Evolutionary conservation across 2,113 vertebrate genomes (phyloP).

Genomic region (Microtus pennsylvanicus): DNA sequence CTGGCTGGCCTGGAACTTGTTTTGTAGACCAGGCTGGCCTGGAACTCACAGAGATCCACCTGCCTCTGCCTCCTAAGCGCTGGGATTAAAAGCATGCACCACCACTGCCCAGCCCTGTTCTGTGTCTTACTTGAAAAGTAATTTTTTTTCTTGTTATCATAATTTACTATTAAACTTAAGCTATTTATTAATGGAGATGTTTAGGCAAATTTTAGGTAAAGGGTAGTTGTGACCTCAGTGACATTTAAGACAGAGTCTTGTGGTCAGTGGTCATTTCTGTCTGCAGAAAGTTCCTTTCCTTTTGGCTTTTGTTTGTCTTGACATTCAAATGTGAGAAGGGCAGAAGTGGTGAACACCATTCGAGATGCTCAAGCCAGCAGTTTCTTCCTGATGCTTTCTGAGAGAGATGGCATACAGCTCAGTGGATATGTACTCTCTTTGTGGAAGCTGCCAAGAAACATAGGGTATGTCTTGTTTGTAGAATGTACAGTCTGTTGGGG

Average conservation of each 20-base stretch:
- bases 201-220: constrained; percentile 41
- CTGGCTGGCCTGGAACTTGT: neutral
- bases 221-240: neutral
- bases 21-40: neutral
- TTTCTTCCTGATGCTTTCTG: constrained; percentile 22
- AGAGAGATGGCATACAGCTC: neutral
- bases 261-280: constrained; percentile 41
- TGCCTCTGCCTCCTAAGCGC: neutral
- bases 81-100: neutral
- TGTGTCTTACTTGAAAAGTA: neutral
- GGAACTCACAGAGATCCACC: neutral
- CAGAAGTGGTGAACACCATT: neutral
- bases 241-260: constrained; percentile 30
- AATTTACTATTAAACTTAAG: constrained; percentile 34
- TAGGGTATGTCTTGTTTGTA: neutral
- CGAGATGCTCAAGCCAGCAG: neutral
- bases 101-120: neutral
- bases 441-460: neutral
- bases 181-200: constrained; percentile 1
- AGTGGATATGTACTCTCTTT: neutral
- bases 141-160: neutral
- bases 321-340: neutral
- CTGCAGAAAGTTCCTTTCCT: constrained; percentile 26
- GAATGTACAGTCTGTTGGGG: neutral
- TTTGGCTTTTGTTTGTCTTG: neutral